phyloP scores from a whole-genome alignment of 37 sponge, comb jelly and placozoan species.

The Spongilla lacustris region DNA sequence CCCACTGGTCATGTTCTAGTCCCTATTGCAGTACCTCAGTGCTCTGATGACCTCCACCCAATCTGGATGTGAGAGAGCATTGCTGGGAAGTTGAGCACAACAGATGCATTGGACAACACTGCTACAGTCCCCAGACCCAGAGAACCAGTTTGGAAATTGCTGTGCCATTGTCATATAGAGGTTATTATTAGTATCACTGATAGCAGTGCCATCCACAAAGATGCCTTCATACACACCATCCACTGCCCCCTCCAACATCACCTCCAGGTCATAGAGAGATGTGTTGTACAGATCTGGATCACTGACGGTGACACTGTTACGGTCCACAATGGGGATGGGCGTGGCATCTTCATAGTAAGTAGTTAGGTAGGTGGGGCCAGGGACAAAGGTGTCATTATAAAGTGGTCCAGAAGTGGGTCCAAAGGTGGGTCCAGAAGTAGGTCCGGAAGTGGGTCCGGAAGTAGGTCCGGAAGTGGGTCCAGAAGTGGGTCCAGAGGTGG shows the following conservation, averaged over 20 bases:
- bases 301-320: constrained; percentile 20
- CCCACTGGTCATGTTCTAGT: constrained; percentile 66
- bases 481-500: not conserved
- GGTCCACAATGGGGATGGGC: constrained; percentile 60
- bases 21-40: constrained; percentile 86
- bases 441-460: constrained; percentile 4
- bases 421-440: not conserved
- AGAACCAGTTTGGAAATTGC: too few relatives aligned
- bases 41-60: constrained; percentile 58
- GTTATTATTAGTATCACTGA: not conserved
- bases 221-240: constrained; percentile 71
- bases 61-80: not conserved
- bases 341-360: constrained; percentile 51
- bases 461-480: not conserved
- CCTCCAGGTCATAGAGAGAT: constrained; percentile 26
- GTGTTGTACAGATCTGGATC: constrained; percentile 75
- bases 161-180: not conserved
- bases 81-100: too few relatives aligned
- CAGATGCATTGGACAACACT: not conserved
- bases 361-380: constrained; percentile 7
- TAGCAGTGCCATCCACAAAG: constrained; percentile 56
- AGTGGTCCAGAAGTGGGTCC: not conserved
- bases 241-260: constrained; percentile 29
- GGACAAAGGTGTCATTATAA: constrained; percentile 11
- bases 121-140: too few relatives aligned